Percentiles rank a stretch among this genome's conserved stretches.
phyloP scores from a whole-genome alignment of 2,888 invertebrate genomes.

The Drosophila atripex region DNA sequence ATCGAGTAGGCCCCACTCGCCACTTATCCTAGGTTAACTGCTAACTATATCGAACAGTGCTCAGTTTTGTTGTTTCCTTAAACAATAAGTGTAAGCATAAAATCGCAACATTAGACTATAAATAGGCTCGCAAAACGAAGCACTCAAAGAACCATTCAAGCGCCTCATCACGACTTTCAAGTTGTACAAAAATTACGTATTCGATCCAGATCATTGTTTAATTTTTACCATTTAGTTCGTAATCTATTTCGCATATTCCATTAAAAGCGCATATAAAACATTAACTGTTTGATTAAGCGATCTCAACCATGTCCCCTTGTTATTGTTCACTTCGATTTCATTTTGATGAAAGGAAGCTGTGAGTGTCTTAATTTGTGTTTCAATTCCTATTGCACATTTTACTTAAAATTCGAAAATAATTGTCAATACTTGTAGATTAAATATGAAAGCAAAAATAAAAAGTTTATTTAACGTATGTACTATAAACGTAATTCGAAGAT shows the following conservation, averaged over 20 bases:
- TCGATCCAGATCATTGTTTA: slow-evolving; percentile 34
- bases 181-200: slow-evolving; percentile 59
- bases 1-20: slow-evolving; percentile 87
- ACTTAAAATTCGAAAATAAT: slow-evolving; percentile 29
- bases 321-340: slow-evolving; percentile 59
- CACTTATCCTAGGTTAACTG: slow-evolving; percentile 43
- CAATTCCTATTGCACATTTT: slow-evolving; percentile 44
- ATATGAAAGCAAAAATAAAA: slow-evolving; percentile 28
- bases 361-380: slow-evolving; percentile 60
- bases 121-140: slow-evolving; percentile 40
- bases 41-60: slow-evolving; percentile 64
- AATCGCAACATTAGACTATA: slow-evolving; percentile 33
- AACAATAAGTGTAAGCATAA: slow-evolving; percentile 50
- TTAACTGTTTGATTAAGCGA: slow-evolving; percentile 59
- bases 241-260: slow-evolving; percentile 55
- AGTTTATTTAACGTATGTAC: slow-evolving; percentile 13
- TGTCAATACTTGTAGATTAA: slow-evolving; percentile 24
- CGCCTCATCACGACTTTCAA: slow-evolving; percentile 72
- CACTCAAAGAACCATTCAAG: slow-evolving; percentile 59
- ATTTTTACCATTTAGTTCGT: slow-evolving; percentile 32
- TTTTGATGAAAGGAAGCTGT: slow-evolving; percentile 39
- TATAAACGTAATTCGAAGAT: background rate
- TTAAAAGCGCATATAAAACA: slow-evolving; percentile 20
- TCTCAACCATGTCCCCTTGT: slow-evolving; percentile 65
- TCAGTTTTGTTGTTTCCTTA: slow-evolving; percentile 76